These are phyloP conservation scores for Drosophila colorata DNA, from an alignment of 2,888 invertebrate species.

Conservation along the genomic window DNA sequence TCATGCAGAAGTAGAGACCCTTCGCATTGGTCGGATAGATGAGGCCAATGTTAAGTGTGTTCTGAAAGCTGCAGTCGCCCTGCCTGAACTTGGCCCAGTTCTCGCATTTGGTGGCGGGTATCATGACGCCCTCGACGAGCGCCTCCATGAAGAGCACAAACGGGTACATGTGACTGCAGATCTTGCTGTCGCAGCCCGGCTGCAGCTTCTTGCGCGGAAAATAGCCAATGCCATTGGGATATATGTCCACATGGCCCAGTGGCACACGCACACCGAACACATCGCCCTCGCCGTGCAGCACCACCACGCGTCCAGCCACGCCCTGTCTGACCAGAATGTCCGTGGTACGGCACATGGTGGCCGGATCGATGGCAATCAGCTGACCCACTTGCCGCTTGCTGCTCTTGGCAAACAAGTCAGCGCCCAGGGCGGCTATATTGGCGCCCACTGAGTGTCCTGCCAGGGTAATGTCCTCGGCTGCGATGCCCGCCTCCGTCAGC, in stretches of 20 bases:
- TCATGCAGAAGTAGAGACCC: conserved; percentile 79
- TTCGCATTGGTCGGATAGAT: conserved; percentile 71
- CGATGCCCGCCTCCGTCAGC: conserved; percentile 61
- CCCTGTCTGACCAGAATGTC: conserved; percentile 71
- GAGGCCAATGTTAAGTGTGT: conserved; percentile 74
- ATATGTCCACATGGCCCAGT: conserved; percentile 80
- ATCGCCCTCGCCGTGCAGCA: conserved; percentile 82
- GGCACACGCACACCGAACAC: conserved; percentile 75
- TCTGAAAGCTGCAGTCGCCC: conserved; percentile 67
- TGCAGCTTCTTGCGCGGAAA: conserved; percentile 77
- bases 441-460: conserved; percentile 83
- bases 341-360: conserved; percentile 75
- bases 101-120: conserved; percentile 81
- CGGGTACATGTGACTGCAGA: conserved; percentile 83
- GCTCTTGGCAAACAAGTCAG: conserved; percentile 63
- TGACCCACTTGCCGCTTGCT: conserved; percentile 68
- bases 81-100: conserved; percentile 78
- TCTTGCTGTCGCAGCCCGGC: conserved; percentile 78
- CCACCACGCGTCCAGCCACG: conserved; percentile 75
- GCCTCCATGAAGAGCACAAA: conserved; percentile 82
- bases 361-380: conserved; percentile 82
- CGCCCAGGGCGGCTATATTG: conserved; percentile 82
- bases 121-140: conserved; percentile 76
- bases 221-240: conserved; percentile 82
- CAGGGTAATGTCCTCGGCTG: conserved; percentile 65